phyloP scores from a whole-genome alignment of 1,140 invertebrate genomes.

The Drosophila trapezifrons region DNA sequence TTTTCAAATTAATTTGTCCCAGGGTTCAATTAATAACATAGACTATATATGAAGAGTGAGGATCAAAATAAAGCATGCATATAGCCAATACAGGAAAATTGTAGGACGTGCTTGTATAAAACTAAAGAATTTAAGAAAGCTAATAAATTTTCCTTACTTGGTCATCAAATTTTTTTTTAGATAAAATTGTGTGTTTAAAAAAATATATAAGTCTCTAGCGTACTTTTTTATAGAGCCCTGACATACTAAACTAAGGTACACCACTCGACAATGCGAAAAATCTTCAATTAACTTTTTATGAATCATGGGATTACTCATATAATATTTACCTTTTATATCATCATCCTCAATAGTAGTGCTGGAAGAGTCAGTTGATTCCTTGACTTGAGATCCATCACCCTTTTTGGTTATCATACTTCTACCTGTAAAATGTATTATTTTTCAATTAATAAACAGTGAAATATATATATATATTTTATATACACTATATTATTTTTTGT shows the following conservation, averaged over 20 bases:
- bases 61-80: slow-evolving; percentile 2
- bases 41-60: not conserved
- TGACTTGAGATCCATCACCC: slow-evolving; percentile 96
- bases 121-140: not conserved
- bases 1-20: not conserved
- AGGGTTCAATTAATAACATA: not conserved
- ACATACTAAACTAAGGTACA: slow-evolving; percentile 2
- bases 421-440: slow-evolving; percentile 42
- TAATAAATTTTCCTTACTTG: not conserved
- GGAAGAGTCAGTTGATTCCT: slow-evolving; percentile 96
- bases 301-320: not conserved
- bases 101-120: not conserved
- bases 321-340: slow-evolving; percentile 90
- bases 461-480: too few relatives aligned
- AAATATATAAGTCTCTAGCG: not conserved
- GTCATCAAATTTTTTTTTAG: not conserved
- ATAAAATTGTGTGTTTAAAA: not conserved
- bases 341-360: slow-evolving; percentile 97
- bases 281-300: not conserved
- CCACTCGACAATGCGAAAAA: not conserved
- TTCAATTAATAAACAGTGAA: not conserved
- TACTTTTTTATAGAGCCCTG: not conserved
- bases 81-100: not conserved
- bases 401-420: slow-evolving; percentile 95
- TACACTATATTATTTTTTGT: too few relatives aligned